Base-by-base conservation (phyloP, 2,888 invertebrate species). In the Agrilus mali region DNA sequence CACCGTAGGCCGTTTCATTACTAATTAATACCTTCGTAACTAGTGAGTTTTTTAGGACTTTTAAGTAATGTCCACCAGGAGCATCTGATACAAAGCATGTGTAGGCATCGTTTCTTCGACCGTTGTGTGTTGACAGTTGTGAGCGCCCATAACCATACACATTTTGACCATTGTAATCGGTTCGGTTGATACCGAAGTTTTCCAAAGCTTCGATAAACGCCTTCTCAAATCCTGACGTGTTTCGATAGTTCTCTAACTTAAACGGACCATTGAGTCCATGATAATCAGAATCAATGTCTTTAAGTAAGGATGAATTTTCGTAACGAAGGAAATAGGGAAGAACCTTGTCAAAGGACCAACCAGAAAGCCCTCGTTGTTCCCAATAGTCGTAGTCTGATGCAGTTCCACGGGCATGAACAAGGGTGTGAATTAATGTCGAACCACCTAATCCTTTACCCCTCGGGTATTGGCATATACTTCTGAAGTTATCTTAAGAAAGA, bases 61-160 rank as follows among this genome's bases (percentile, higher is more conserved):
- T 74, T 31, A 80, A 63, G 57, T 80, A 80, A 5, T 60, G 57
- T 20, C 76, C 69, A 15, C 31, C 36, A 48, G 68, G 69, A 38
- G 72, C 61, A 0, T 72, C 72, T 45, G 71, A 69, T 8, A 80
- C 55, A 55, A 76, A 80, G 1, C 77, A 75, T 38, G 74, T 75
- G 48, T 75, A 74, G 33, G 79, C 66, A 55, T 75, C 74, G 44
- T 70, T 65, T 51, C 78, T 62, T 40, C 71, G 73, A 0, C 83
- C 81, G 41, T 72, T 67, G 35, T 68, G 64, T 2, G 71, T 73
- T 14, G 75, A 80, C 2, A 75, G 69, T 58, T 80, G 82, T 5
- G 77, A 59, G 42, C 71, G 74, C 17, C 77, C 73, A 47, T 80
- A 78, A 7, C 82, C 83, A 0, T 73, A 66, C 55, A 75, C 74